Evolutionary conservation across 2,113 vertebrate genomes (phyloP), one percentile per base, ranked within the genome.

Genomic region (Melanerpes formicivorus): DNA sequence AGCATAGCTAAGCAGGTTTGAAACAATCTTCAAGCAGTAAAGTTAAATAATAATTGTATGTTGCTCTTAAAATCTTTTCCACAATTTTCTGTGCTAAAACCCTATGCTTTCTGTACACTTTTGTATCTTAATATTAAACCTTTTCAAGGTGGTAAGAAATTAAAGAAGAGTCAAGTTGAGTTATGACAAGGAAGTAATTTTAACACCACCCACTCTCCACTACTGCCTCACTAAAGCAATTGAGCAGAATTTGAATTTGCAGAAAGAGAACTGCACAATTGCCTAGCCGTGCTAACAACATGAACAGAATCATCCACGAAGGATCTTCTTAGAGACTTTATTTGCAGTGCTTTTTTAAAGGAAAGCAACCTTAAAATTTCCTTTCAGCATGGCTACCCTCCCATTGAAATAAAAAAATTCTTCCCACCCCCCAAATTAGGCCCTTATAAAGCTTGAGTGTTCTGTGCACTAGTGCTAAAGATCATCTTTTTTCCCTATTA

Each of bases 401-500:
- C 18, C 18, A 73, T 30, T 42, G 42, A 85, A 87, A 82, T 2
- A 83, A 46, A 46, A 76, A 11, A 87, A 77, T 80, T 67, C 52
- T 64, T 93, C 32, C 22, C 42, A 77, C 2, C 3, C 6, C 29
- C 6, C 22, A 81, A 75, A 93, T 69, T 22, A 79, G 30, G 58
- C 64, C 29, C 73, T 88, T 86, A 71, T 44, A 93, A 48, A 80
- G 26, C 27, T 63, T 0, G 1, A 90, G 29, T 22, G 23, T 29
- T 62, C 46, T 29, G 67, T 29, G 34, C 27, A 66, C 32, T 66
- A 63, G 17, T 21, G 48, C 32, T 71, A 40, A 83, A 87, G 22
- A 74, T 18, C 59, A 87, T 29, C 32, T 16, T 69, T 90, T 91
- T 90, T 90, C 90, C 48, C 42, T 80, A 60, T 80, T 88, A 94